A percentile compares a stretch with the other conserved stretches of the same genome.
Conservation (phyloP, 2,797 vertebrate species). For the Schizothorax lantsangensis region DNA sequence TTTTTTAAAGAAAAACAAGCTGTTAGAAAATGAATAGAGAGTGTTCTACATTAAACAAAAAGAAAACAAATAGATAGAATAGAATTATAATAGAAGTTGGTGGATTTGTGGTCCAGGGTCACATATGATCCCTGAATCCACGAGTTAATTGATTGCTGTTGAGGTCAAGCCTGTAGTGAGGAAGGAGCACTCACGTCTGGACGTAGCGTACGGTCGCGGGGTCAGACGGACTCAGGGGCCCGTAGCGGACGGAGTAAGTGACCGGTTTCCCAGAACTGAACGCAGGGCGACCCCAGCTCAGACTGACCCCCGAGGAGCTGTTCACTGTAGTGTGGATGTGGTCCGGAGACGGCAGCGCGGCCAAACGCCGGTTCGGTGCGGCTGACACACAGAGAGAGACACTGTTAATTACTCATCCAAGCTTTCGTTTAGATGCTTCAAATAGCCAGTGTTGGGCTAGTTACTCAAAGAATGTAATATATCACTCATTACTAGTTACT, state of each 20-base stretch:
- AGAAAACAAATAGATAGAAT: too few relatives aligned
- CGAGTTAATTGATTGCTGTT: too few relatives aligned
- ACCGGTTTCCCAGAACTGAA: slow-evolving; percentile 86
- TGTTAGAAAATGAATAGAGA: too few relatives aligned
- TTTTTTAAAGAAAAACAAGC: too few relatives aligned
- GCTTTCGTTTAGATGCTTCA: neutral
- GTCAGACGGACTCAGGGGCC: slow-evolving; percentile 90
- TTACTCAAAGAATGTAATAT: too few relatives aligned
- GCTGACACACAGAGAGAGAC: slow-evolving; percentile 73
- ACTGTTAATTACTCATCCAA: neutral
- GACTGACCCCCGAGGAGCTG: slow-evolving; percentile 85
- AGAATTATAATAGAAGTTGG: too few relatives aligned
- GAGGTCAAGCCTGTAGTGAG: neutral
- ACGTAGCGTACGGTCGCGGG: slow-evolving; percentile 90
- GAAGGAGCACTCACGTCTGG: slow-evolving; percentile 84
- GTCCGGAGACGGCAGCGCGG: slow-evolving; percentile 89
- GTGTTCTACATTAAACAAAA: too few relatives aligned
- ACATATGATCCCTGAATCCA: neutral
- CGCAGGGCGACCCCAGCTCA: slow-evolving; percentile 91
- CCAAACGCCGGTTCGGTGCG: slow-evolving; percentile 87
- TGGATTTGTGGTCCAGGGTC: too few relatives aligned
- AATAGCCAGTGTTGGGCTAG: neutral
- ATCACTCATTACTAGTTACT: too few relatives aligned
- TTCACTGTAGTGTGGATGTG: slow-evolving; percentile 86
- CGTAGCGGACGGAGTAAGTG: slow-evolving; percentile 93